phyloP scores from a whole-genome alignment of 2,797 vertebrate species.

The Adrianichthys oophorus region DNA sequence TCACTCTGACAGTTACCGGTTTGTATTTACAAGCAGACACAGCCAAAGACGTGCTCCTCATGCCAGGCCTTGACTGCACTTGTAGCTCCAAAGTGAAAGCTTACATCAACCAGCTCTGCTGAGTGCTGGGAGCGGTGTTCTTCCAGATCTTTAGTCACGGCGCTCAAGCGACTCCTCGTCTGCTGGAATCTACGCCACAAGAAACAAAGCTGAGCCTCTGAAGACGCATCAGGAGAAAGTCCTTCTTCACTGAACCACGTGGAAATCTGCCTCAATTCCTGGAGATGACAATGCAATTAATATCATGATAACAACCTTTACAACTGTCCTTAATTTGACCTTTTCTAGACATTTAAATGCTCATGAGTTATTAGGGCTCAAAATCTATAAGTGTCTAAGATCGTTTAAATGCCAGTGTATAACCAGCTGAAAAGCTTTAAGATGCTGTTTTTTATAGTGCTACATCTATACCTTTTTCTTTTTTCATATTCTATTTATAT shows the following conservation, averaged over 20 bases:
- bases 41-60: not conserved
- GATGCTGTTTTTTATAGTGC: too few species aligned
- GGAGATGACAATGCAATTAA: not conserved
- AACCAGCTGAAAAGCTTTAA: too few species aligned
- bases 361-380: too few species aligned
- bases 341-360: too few species aligned
- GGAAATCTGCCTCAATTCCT: constrained; percentile 52
- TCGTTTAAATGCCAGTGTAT: too few species aligned
- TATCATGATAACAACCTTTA: not conserved
- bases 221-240: constrained; percentile 36
- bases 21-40: too few species aligned
- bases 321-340: too few species aligned
- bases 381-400: too few species aligned
- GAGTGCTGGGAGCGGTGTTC: constrained; percentile 53
- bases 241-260: constrained; percentile 54
- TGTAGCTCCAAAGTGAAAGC: not conserved
- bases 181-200: constrained; percentile 54
- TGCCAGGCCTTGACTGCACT: not conserved
- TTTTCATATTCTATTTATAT: too few species aligned
- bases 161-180: constrained; percentile 32
- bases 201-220: constrained; percentile 47
- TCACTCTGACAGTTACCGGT: too few species aligned
- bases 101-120: constrained; percentile 66
- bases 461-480: too few species aligned
- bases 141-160: constrained; percentile 53